Base-by-base conservation (phyloP, 1,140 invertebrate species). In the Papilio dardanus region DNA sequence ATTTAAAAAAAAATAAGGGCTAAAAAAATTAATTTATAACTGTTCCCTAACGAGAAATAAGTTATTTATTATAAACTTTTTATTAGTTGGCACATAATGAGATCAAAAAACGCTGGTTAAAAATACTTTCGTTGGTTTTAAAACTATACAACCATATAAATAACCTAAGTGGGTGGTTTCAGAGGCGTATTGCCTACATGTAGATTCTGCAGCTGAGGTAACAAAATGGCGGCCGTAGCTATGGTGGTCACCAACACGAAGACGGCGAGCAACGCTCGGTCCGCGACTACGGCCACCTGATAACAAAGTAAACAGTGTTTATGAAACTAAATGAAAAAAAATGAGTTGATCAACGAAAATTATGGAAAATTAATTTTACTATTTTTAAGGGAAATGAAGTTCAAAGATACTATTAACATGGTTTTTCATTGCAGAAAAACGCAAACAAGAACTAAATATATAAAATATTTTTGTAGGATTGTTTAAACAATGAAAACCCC, bases 201-300 rank as follows among this genome's bases (percentile, higher is more conserved):
- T 21, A 93, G 76, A 71, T 91, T 91, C 79, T 92, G 92, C 30
- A 92, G 76, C 74, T 93, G 92, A 2, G 92, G 92, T 33, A 92
- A 80, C 33, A 94, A 81, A 31, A 94, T 94, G 62, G 92, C 92
- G 5, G 91, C 90, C 3, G 93, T 93, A 0, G 92, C 82, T 58
- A 93, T 87, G 3, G 85, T 84, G n/a, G 92, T 94, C 19, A 93
- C 88, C 71, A 94, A 78, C 67, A 93, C 88, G 78, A 94, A 94
- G 0, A 92, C 91, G 0, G 93, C 93, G 5, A 94, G 84, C 10
- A 94, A 80, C 1, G 92, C 93, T 35, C 93, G 88, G 71, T 94
- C 92, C 6, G 93, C 91, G 40, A 94, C 93, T 1, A 94, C 90
- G 6, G 93, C 92, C 76, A 94, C 92, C 88, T 93, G 87, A 35